Conservation (phyloP, 2,797 vertebrate genomes). For the Ptychadena robeensis region DNA sequence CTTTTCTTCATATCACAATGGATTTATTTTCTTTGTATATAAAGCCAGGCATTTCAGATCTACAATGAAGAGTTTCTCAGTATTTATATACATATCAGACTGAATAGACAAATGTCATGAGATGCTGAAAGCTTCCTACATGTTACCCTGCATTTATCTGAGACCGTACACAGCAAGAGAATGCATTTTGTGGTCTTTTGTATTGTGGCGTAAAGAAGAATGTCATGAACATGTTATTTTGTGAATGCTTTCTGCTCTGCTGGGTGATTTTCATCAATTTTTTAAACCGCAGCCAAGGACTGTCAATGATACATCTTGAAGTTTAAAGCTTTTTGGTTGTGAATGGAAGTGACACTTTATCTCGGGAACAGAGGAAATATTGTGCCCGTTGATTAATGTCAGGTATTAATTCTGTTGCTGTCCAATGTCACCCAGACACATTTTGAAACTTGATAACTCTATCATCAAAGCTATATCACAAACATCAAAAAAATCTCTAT, state of each 20-base stretch:
- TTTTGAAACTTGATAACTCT: constrained; percentile 9
- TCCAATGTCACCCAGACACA: constrained; percentile 13
- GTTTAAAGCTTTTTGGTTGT: constrained; percentile 20
- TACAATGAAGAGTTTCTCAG: too few species aligned
- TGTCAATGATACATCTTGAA: constrained; percentile 29
- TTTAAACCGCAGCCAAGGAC: constrained; percentile 22
- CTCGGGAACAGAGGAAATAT: constrained; percentile 25
- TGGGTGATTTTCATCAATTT: constrained; percentile 40
- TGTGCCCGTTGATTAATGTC: constrained; percentile 41
- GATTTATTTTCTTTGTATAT: not conserved
- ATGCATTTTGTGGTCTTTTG: constrained; percentile 21
- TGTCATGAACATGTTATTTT: constrained; percentile 18
- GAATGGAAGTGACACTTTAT: constrained; percentile 49
- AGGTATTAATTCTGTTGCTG: constrained; percentile 25
- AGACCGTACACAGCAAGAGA: constrained; percentile 19
- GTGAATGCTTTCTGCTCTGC: constrained; percentile 19
- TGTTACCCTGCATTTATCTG: constrained; percentile 20
- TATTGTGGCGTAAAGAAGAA: constrained; percentile 15
- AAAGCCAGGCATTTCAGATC: not conserved
- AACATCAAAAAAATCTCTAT: not conserved
- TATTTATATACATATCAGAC: not conserved
- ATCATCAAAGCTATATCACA: constrained; percentile 39
- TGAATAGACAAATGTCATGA: constrained; percentile 16
- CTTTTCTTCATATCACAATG: not conserved
- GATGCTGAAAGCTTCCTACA: constrained; percentile 25